Percentiles rank a stretch among this genome's conserved stretches.
Evolutionary conservation across 2,113 vertebrate species (phyloP).

Genomic region (Hepsetus odoe): DNA sequence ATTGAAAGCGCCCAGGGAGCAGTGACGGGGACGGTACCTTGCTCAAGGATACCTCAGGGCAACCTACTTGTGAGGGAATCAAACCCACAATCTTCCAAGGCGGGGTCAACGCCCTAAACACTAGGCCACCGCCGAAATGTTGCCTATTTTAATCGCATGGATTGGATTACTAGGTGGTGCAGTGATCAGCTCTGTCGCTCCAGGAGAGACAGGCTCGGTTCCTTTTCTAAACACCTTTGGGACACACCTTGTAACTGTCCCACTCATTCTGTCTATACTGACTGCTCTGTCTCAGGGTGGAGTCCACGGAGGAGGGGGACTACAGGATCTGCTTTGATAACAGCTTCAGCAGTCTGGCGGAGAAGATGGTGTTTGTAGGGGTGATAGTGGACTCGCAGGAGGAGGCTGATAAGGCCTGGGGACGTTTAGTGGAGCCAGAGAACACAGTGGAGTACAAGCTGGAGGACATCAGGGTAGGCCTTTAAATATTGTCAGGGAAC

Average conservation of each 20-base stretch:
- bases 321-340: slow-evolving; percentile 93
- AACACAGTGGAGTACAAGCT: slow-evolving; percentile 75
- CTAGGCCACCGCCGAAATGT: too few species aligned
- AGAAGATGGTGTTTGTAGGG: slow-evolving; percentile 88
- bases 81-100: too few species aligned
- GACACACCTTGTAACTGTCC: not conserved
- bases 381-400: slow-evolving; percentile 76
- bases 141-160: too few species aligned
- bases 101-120: too few species aligned
- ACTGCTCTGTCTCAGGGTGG: slow-evolving; percentile 72
- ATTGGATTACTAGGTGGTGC: too few species aligned
- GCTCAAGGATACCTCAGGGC: too few species aligned
- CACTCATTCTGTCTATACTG: not conserved
- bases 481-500: too few species aligned
- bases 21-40: too few species aligned
- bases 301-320: slow-evolving; percentile 82
- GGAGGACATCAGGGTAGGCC: slow-evolving; percentile 67
- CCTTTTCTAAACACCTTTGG: not conserved
- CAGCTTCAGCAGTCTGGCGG: slow-evolving; percentile 85
- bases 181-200: too few species aligned
- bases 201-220: too few species aligned
- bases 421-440: slow-evolving; percentile 69
- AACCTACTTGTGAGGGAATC: too few species aligned
- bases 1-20: too few species aligned
- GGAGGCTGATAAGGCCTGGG: slow-evolving; percentile 64